phyloP scores from a whole-genome alignment of 35 echinoderm and acorn worm species.

The Amphiura filiformis region DNA sequence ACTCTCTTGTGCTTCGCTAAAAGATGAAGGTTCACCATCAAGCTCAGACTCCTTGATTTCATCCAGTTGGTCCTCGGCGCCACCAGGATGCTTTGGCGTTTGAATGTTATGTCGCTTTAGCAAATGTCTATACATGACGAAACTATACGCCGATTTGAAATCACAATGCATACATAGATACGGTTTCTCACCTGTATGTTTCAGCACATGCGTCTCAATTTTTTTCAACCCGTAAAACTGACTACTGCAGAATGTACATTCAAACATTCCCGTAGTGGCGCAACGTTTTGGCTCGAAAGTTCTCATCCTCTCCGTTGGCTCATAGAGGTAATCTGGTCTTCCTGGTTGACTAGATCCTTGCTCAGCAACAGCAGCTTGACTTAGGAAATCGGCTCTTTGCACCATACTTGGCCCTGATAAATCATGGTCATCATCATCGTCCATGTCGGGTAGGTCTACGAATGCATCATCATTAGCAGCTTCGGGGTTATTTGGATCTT shows the following conservation, averaged over 20 bases:
- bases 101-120: background rate
- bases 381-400: background rate
- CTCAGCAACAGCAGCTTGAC: background rate
- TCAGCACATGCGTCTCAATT: background rate
- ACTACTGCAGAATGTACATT: background rate
- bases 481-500: background rate
- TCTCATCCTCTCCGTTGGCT: background rate
- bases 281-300: background rate
- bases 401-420: background rate
- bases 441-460: background rate
- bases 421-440: background rate
- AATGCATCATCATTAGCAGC: background rate
- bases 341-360: background rate
- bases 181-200: background rate
- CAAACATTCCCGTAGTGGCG: background rate
- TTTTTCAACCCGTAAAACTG: background rate
- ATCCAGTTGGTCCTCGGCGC: background rate
- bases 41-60: background rate
- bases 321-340: background rate
- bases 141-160: background rate
- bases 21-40: background rate
- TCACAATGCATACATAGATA: background rate
- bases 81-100: background rate
- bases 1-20: background rate
- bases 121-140: constrained; percentile 1